Percentiles rank a stretch among this genome's conserved stretches.
These are phyloP conservation scores for Syngnathus acus DNA, from an alignment of 2,797 vertebrate genomes.

Conservation along the genomic window DNA sequence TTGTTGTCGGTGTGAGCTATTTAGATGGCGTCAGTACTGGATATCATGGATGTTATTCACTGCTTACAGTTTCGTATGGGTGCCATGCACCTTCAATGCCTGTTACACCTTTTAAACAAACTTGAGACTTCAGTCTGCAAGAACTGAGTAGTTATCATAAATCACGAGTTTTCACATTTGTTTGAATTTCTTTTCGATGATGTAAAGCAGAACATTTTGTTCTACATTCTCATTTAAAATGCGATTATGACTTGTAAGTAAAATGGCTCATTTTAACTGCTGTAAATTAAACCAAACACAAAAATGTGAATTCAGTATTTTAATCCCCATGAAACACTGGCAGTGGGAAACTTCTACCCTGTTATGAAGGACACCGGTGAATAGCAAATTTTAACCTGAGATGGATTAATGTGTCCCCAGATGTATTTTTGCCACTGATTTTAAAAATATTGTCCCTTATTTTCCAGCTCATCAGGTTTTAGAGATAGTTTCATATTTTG, in stretches of 20 bases:
- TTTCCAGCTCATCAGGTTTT: too few species aligned
- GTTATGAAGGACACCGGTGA: background rate
- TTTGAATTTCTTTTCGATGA: background rate
- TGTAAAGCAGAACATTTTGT: background rate
- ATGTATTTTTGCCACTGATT: too few species aligned
- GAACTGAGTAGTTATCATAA: slow-evolving; percentile 28
- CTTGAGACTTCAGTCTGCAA: slow-evolving; percentile 15
- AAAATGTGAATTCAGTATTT: background rate
- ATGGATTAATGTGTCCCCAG: too few species aligned
- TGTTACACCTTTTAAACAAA: slow-evolving; percentile 26
- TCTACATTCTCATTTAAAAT: background rate
- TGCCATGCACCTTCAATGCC: slow-evolving; percentile 53
- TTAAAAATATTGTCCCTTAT: too few species aligned
- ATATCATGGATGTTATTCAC: slow-evolving; percentile 10
- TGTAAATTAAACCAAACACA: background rate
- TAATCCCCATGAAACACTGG: background rate
- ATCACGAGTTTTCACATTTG: slow-evolving; percentile 10
- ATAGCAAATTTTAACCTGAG: too few species aligned
- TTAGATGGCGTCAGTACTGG: slow-evolving; percentile 27
- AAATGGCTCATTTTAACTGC: background rate
- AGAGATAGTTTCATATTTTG: too few species aligned
- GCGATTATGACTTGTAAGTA: background rate
- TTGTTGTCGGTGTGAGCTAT: slow-evolving; percentile 30
- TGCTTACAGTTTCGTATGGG: slow-evolving; percentile 40
- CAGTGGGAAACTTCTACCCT: background rate